These are phyloP conservation scores for Aspidapion aeneum DNA, from an alignment of 2,888 invertebrate genomes.

Conservation along the genomic window DNA sequence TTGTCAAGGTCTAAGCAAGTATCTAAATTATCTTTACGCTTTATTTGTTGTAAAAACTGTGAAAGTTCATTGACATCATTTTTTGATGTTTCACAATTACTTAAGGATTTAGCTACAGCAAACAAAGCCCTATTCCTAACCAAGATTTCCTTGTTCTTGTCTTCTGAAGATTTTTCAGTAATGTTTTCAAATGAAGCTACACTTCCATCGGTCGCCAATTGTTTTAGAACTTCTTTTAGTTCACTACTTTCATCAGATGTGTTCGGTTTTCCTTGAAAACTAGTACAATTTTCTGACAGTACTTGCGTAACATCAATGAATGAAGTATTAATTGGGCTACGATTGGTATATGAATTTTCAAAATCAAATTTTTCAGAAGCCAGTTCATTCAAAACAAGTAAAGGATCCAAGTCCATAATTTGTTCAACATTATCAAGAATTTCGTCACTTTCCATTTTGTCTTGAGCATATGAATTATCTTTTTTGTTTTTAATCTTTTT, in stretches of 20 bases:
- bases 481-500: neutral
- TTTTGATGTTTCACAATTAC: constrained; percentile 21
- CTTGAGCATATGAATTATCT: neutral
- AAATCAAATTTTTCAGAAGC: constrained; percentile 11
- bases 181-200: neutral
- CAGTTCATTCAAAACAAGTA: constrained; percentile 13
- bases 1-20: constrained; percentile 11
- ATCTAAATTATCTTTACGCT: constrained; percentile 20
- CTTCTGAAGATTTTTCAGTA: neutral
- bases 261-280: neutral
- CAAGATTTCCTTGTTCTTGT: constrained; percentile 20
- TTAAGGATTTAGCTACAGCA: constrained; percentile 31
- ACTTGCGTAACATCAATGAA: neutral
- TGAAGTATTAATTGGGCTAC: neutral
- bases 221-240: neutral
- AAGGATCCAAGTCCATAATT: constrained; percentile 6
- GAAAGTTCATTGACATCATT: constrained; percentile 27
- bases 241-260: neutral
- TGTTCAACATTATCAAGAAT: constrained; percentile 12
- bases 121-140: constrained; percentile 41
- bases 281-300: neutral
- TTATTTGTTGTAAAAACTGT: constrained; percentile 28
- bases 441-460: neutral
- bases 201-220: neutral
- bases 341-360: neutral